These are phyloP conservation scores for Siniperca scherzeri DNA, from an alignment of 2,797 vertebrate genomes.

Conservation along the genomic window DNA sequence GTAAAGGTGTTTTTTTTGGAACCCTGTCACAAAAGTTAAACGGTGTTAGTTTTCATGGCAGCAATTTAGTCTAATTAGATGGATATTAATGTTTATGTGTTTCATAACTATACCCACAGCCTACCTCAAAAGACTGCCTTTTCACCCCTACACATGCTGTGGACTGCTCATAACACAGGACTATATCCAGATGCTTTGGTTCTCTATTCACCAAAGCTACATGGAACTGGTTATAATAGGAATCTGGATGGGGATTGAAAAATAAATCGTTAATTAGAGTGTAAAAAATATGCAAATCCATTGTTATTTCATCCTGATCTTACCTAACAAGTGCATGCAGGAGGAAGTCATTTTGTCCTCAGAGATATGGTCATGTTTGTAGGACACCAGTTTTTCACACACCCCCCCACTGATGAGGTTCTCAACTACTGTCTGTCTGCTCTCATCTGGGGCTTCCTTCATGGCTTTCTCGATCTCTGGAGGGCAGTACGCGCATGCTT, in stretches of 20 bases:
- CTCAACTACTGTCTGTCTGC: conserved; percentile 56
- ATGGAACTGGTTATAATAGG: conserved; percentile 62
- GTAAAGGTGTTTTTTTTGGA: conserved; percentile 52
- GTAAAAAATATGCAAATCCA: conserved; percentile 1
- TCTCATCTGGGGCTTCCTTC: conserved; percentile 54
- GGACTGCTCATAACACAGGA: conserved; percentile 78
- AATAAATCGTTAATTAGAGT: not conserved
- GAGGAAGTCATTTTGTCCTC: conserved; percentile 60
- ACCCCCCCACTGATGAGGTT: conserved; percentile 64
- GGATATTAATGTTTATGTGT: not conserved
- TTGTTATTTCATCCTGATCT: conserved; percentile 1
- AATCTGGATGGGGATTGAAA: conserved; percentile 53
- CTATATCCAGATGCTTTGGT: conserved; percentile 60
- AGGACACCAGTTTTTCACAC: conserved; percentile 67
- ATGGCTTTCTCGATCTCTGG: conserved; percentile 73
- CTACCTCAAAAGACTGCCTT: conserved; percentile 63
- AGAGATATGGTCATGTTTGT: conserved; percentile 43
- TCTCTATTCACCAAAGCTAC: conserved; percentile 59
- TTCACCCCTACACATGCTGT: conserved; percentile 78
- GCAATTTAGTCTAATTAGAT: not conserved
- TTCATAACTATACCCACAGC: not conserved
- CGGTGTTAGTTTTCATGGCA: conserved; percentile 3
- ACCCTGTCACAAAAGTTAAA: conserved; percentile 54
- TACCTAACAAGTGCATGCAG: conserved; percentile 77
- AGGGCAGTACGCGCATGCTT: conserved; percentile 2